A percentile compares a stretch with the other conserved stretches of the same genome.
Conservation (phyloP, 2,113 vertebrate genomes). For the Microtus ochrogaster region DNA sequence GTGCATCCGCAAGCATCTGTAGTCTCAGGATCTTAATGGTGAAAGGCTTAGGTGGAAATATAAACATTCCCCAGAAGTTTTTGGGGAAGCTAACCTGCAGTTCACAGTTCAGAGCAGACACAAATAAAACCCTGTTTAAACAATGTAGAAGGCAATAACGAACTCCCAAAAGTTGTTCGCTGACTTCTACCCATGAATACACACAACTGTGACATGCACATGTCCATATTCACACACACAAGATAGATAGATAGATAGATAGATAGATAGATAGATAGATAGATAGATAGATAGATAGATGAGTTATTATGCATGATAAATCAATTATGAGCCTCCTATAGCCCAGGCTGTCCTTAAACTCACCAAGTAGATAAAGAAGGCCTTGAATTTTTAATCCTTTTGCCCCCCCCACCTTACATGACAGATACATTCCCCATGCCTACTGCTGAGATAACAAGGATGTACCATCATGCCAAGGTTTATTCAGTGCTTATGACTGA, state of each 20-base stretch:
- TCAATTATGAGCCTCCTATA: neutral
- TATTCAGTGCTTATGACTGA: neutral
- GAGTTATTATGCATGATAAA: neutral
- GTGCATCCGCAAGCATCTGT: neutral
- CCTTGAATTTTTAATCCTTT: neutral
- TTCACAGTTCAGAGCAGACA: neutral
- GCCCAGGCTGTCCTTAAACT: neutral
- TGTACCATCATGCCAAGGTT: neutral
- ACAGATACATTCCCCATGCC: neutral
- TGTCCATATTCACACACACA: too few species aligned
- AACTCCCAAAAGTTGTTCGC: neutral
- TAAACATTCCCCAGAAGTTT: neutral
- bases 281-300: too few species aligned
- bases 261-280: too few species aligned
- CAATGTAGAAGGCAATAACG: neutral
- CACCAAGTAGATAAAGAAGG: neutral
- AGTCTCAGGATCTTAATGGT: neutral
- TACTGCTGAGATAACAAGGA: neutral
- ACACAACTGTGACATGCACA: neutral
- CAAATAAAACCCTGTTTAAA: neutral
- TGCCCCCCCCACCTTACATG: neutral
- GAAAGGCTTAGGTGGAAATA: neutral
- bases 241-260: too few species aligned
- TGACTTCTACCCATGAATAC: neutral
- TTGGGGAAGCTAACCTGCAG: accelerated